phyloP scores from a whole-genome alignment of 2,113 vertebrate genomes.

The Nyctibius bracteatus region DNA sequence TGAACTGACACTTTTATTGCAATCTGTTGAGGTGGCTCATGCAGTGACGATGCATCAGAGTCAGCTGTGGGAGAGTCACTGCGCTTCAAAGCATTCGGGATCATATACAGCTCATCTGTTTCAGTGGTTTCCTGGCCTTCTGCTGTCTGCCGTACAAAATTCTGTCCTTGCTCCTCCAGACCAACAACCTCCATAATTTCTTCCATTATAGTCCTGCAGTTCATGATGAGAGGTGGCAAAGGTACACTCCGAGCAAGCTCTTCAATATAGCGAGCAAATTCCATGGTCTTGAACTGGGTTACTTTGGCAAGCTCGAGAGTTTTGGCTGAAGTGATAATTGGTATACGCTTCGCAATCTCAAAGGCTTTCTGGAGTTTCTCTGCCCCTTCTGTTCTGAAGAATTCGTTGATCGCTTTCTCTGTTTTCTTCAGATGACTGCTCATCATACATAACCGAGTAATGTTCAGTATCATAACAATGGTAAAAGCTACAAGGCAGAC shows the following conservation, averaged over 20 bases:
- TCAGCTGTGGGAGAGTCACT: slow-evolving; percentile 87
- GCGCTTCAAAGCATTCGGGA: slow-evolving; percentile 81
- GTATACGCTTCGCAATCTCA: slow-evolving; percentile 97
- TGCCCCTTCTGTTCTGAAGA: slow-evolving; percentile 97
- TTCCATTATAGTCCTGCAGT: slow-evolving; percentile 99
- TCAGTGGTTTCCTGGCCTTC: slow-evolving; percentile 77
- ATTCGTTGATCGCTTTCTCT: slow-evolving; percentile 97
- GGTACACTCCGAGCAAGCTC: slow-evolving; percentile 96
- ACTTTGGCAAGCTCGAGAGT: slow-evolving; percentile 98
- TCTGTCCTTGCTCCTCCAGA: slow-evolving; percentile 93
- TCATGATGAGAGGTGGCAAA: slow-evolving; percentile 97
- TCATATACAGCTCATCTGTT: slow-evolving; percentile 82
- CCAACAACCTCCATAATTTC: slow-evolving; percentile 97
- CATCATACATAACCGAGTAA: slow-evolving; percentile 99
- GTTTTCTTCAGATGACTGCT: slow-evolving; percentile 99
- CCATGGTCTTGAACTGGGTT: slow-evolving; percentile 99
- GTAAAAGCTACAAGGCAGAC: slow-evolving; percentile 97
- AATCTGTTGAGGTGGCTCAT: slow-evolving; percentile 92
- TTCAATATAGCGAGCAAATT: slow-evolving; percentile 97
- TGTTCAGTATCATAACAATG: slow-evolving; percentile 92
- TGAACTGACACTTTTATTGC: slow-evolving; percentile 96
- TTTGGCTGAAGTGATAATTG: slow-evolving; percentile 97
- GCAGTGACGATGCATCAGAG: slow-evolving; percentile 88
- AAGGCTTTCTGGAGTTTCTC: slow-evolving; percentile 99
- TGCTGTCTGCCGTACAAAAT: slow-evolving; percentile 83